Percentiles rank a stretch among this genome's conserved stretches.
Conservation (phyloP, 2,113 vertebrate species). For the Odocoileus virginianus region DNA sequence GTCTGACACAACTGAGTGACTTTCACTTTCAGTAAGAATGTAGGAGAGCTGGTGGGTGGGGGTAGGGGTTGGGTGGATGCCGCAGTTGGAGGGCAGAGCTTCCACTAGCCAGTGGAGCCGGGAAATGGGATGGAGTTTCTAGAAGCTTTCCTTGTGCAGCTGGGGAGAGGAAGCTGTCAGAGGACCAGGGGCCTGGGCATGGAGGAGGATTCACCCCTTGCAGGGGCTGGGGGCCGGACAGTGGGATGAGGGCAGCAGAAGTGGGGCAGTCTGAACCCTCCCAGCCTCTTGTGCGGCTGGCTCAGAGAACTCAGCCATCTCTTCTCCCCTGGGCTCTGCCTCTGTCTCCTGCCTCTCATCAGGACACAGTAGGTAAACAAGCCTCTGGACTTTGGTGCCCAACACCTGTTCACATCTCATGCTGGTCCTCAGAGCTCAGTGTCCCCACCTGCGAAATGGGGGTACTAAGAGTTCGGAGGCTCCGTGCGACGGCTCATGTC, state of each 20-base stretch:
- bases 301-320: not conserved
- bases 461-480: not conserved
- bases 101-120: fast-evolving
- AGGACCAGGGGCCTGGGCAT: not conserved
- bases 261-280: not conserved
- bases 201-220: not conserved
- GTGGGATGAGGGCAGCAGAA: not conserved
- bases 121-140: not conserved
- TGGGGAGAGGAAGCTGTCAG: fast-evolving
- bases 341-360: too few relatives aligned
- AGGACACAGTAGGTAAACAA: fast-evolving
- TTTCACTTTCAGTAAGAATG: not conserved
- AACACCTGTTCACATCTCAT: not conserved
- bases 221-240: not conserved
- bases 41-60: not conserved
- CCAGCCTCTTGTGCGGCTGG: not conserved
- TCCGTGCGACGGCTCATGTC: fast-evolving
- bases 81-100: not conserved
- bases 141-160: not conserved
- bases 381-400: not conserved
- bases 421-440: not conserved
- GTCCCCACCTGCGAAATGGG: not conserved
- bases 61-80: not conserved
- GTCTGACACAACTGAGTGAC: fast-evolving
- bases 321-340: too few relatives aligned